A percentile compares a stretch with the other conserved stretches of the same genome.
Conservation (phyloP, 2,888 invertebrate genomes). For the Volucella inflata region DNA sequence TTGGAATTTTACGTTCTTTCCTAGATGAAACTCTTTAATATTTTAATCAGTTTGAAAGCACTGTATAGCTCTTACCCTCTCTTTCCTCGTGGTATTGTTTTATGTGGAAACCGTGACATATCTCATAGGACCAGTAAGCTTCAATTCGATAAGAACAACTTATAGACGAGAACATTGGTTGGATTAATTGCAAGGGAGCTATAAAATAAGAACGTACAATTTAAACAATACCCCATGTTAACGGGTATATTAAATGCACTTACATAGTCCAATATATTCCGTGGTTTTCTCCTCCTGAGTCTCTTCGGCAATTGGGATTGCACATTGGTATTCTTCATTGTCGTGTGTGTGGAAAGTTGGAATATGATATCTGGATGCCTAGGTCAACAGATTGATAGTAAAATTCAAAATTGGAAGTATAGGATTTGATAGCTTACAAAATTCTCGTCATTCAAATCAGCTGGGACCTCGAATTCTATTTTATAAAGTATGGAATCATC, state of each 20-base stretch:
- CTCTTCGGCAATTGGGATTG: constrained; percentile 88
- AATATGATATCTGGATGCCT: constrained; percentile 79
- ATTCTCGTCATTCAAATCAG: constrained; percentile 50
- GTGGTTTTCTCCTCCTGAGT: constrained; percentile 81
- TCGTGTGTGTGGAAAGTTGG: constrained; percentile 86
- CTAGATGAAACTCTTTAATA: constrained; percentile 78
- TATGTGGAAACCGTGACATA: constrained; percentile 96
- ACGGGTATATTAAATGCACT: constrained; percentile 39
- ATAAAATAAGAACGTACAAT: constrained; percentile 28
- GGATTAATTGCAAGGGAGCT: constrained; percentile 90
- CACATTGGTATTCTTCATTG: constrained; percentile 93
- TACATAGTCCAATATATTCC: constrained; percentile 80
- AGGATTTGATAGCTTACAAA: constrained; percentile 41
- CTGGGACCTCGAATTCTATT: constrained; percentile 90
- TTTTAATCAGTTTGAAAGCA: too few species aligned
- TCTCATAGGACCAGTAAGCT: constrained; percentile 98
- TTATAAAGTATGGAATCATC: constrained; percentile 92
- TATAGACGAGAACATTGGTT: constrained; percentile 90
- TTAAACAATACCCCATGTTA: neutral
- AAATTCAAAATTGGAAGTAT: neutral
- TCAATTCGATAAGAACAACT: constrained; percentile 94
- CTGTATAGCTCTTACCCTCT: constrained; percentile 85
- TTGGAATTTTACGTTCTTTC: constrained; percentile 91
- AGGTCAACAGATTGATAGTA: neutral
- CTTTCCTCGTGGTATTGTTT: constrained; percentile 98